Evolutionary conservation across 2,113 vertebrate genomes (phyloP).

Genomic region (Spheniscus mendiculus): DNA sequence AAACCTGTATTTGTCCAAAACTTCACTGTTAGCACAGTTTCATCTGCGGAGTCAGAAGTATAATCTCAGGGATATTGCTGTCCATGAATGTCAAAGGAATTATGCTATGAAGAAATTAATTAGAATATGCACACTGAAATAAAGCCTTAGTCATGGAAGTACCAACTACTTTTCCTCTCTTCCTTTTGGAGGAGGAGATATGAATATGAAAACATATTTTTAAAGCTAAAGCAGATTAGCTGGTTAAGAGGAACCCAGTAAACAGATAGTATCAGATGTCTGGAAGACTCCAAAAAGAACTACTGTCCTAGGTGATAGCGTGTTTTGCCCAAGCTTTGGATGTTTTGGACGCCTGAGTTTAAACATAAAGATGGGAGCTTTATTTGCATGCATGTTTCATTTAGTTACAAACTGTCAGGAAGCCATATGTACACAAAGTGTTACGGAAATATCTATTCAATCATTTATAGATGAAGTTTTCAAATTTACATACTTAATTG

Average conservation of each 20-base stretch:
- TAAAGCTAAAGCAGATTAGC: background rate
- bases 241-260: background rate
- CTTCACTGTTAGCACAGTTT: background rate
- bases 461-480: slow-evolving; percentile 42
- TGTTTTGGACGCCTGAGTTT: background rate
- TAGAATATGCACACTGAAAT: background rate
- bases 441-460: background rate
- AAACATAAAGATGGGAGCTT: background rate
- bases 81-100: background rate
- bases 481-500: slow-evolving; percentile 58
- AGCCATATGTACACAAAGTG: background rate
- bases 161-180: background rate
- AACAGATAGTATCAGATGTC: background rate
- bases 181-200: background rate
- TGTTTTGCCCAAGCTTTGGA: background rate
- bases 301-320: background rate
- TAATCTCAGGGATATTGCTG: background rate
- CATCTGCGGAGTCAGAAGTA: background rate
- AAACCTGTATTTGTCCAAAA: background rate
- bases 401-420: slow-evolving; percentile 8
- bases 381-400: slow-evolving; percentile 37
- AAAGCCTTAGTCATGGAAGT: background rate
- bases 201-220: background rate
- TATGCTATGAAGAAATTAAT: background rate
- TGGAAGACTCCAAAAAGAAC: background rate